Percentiles rank a stretch among this genome's conserved stretches.
Evolutionary conservation across 64 coral and sea anemone species (phyloP).

Genomic region (Porites australiensis): DNA sequence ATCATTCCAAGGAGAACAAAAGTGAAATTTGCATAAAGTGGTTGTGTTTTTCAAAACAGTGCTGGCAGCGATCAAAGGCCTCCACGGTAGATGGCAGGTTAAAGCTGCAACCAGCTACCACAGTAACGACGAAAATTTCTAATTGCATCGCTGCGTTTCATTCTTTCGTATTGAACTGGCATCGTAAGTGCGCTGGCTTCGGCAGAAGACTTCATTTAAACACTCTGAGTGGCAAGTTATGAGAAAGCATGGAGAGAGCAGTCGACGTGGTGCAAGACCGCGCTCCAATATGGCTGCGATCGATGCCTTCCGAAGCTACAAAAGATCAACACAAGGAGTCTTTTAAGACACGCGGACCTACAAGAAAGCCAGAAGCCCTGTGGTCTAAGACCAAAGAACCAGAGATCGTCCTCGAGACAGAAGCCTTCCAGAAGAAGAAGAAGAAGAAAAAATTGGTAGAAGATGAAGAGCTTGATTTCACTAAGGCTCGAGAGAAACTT

Average conservation of each 20-base stretch:
- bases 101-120: neutral
- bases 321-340: neutral
- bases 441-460: neutral
- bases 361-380: constrained; percentile 8
- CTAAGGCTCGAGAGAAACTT: constrained; percentile 66
- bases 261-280: constrained; percentile 9
- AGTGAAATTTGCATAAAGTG: constrained; percentile 15
- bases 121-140: neutral
- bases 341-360: constrained; percentile 16
- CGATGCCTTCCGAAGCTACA: neutral
- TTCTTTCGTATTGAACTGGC: neutral
- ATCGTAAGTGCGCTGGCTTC: no score
- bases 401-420: constrained; percentile 29
- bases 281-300: constrained; percentile 20
- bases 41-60: neutral
- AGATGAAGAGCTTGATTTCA: constrained; percentile 10
- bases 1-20: neutral
- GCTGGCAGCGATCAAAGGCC: neutral
- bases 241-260: constrained; percentile 37
- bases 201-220: neutral
- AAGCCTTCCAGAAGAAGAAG: constrained; percentile 27
- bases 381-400: constrained; percentile 50
- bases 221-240: neutral
- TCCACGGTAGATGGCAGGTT: no score
- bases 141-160: neutral